Conservation (phyloP, 2,888 invertebrate species). For the Catocala sponsa region DNA sequence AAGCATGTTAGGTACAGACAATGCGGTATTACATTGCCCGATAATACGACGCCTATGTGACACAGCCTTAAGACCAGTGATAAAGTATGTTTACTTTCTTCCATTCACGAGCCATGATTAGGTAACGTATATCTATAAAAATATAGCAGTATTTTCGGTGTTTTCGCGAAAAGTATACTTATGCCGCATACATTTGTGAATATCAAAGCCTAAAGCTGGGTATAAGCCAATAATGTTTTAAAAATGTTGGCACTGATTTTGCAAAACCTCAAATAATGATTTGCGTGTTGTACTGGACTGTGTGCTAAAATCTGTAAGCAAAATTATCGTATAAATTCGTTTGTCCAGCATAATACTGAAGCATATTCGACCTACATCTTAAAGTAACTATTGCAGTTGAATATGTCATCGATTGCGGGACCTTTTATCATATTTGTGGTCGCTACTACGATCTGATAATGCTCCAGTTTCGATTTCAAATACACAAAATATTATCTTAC, state of each 20-base stretch:
- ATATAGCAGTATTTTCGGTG: no score
- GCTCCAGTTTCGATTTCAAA: conserved; percentile 13
- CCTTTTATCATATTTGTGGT: conserved; percentile 53
- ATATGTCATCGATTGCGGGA: conserved; percentile 55
- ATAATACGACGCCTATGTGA: no score
- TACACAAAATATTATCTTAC: conserved; percentile 3
- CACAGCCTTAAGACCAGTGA: no score
- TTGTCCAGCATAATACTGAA: conserved; percentile 19
- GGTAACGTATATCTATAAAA: no score
- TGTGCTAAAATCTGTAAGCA: conserved; percentile 6
- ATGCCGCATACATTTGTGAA: background rate
- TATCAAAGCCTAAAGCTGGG: conserved; percentile 6
- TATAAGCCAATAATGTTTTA: conserved; percentile 38
- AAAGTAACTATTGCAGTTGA: conserved; percentile 55
- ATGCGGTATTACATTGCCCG: no score
- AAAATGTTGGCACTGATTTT: conserved; percentile 30
- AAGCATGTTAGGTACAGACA: no score
- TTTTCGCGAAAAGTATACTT: no score
- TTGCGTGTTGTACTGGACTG: background rate
- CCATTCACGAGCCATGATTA: no score
- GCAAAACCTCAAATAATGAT: conserved; percentile 7
- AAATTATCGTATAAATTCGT: background rate
- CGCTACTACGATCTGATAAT: conserved; percentile 38
- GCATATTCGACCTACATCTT: conserved; percentile 45
- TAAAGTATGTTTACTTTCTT: no score